Conservation (phyloP, 2,888 invertebrate species). For the Blastobasis lacticolella region DNA sequence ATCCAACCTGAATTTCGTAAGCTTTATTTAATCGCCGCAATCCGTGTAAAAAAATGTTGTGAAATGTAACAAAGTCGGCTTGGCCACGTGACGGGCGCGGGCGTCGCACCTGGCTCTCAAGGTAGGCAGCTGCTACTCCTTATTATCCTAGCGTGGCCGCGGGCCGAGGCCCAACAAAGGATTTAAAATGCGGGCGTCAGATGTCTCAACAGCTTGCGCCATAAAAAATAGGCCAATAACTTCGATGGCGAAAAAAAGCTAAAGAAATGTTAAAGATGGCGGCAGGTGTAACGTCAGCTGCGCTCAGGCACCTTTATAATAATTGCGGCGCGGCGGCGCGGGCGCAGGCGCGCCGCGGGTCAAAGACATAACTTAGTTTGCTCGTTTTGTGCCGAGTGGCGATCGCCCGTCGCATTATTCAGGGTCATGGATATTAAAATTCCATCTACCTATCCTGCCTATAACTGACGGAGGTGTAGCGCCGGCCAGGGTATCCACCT, state of each 20-base stretch:
- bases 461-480: conserved; percentile 7
- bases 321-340: conserved; percentile 46
- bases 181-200: conserved; percentile 53
- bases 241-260: conserved; percentile 65
- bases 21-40: too few species aligned
- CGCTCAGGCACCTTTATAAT: conserved; percentile 68
- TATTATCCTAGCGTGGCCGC: conserved; percentile 16
- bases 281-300: conserved; percentile 69
- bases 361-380: conserved; percentile 19
- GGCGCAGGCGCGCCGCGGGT: conserved; percentile 28
- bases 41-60: too few species aligned
- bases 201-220: conserved; percentile 66
- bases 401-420: conserved; percentile 9
- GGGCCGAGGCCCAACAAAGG: conserved; percentile 35
- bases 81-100: too few species aligned
- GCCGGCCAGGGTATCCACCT: conserved; percentile 8
- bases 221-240: conserved; percentile 74
- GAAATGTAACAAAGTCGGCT: too few species aligned
- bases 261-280: conserved; percentile 67
- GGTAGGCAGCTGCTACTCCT: conserved; percentile 16
- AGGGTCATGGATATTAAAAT: conserved; percentile 12
- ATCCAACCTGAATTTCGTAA: too few species aligned
- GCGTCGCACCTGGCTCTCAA: conserved; percentile 42
- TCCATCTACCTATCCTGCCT: conserved; percentile 3
- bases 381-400: conserved; percentile 6